Conservation (phyloP, 2,797 vertebrate species). For the Zalophus californianus region DNA sequence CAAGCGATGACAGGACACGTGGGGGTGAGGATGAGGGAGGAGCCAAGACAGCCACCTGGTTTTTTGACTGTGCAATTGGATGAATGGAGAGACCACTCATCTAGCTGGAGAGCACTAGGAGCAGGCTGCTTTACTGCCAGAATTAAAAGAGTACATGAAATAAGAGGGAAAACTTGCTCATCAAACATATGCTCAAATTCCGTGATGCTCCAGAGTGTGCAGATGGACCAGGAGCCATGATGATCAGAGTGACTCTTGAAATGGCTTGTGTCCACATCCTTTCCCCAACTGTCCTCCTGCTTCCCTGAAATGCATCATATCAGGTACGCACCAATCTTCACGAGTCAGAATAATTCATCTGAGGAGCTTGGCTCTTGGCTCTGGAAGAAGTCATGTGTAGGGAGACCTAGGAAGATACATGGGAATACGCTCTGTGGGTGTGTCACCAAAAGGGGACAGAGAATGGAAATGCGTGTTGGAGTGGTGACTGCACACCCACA, state of each 20-base stretch:
- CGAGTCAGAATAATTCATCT: neutral
- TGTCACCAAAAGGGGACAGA: neutral
- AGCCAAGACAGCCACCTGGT: accelerated
- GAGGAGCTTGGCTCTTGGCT: neutral
- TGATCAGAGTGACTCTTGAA: neutral
- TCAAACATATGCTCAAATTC: accelerated
- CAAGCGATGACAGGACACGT: accelerated
- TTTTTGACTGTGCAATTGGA: accelerated
- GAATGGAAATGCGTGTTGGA: accelerated
- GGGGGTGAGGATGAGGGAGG: neutral
- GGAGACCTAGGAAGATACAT: neutral
- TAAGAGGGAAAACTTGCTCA: neutral
- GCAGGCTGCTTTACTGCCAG: neutral
- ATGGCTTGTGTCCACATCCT: neutral
- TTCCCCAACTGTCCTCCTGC: neutral
- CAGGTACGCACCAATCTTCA: neutral
- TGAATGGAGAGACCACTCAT: accelerated
- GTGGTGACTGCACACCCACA: accelerated
- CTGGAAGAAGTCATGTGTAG: neutral
- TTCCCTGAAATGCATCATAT: neutral
- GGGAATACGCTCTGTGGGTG: too few species aligned
- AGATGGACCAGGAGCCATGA: neutral
- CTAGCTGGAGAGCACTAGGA: neutral
- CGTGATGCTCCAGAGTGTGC: neutral
- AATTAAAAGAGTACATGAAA: neutral